phyloP scores from a whole-genome alignment of 2,888 invertebrate species.

The Malacosoma neustria region DNA sequence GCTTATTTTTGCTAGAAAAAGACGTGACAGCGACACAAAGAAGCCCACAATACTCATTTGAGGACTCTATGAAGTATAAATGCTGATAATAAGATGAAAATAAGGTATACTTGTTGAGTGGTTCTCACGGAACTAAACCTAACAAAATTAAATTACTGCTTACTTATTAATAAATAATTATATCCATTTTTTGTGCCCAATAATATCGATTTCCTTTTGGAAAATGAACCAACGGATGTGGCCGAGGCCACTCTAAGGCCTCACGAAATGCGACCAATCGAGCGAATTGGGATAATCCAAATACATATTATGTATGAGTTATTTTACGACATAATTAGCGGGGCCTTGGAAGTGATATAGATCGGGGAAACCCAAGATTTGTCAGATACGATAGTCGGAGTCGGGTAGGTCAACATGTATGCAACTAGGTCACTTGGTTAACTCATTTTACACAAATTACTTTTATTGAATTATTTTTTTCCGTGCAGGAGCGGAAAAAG shows the following conservation, averaged over 20 bases:
- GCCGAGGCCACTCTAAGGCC: slow-evolving; percentile 40
- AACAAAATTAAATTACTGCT: not conserved
- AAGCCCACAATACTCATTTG: too few species aligned
- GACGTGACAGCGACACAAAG: too few species aligned
- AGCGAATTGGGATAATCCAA: not conserved
- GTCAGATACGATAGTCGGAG: not conserved
- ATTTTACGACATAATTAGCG: not conserved
- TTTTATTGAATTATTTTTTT: too few species aligned
- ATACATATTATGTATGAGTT: not conserved
- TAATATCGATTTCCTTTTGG: slow-evolving; percentile 38
- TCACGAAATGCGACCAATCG: slow-evolving; percentile 4
- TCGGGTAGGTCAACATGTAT: not conserved
- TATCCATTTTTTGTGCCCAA: slow-evolving; percentile 26
- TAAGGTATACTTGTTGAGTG: too few species aligned
- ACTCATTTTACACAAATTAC: too few species aligned
- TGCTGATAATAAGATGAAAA: too few species aligned
- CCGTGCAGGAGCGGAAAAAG: too few species aligned
- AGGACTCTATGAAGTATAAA: too few species aligned
- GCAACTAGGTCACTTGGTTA: not conserved
- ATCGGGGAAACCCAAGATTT: not conserved
- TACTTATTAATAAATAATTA: not conserved
- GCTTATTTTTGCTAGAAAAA: too few species aligned
- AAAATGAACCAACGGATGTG: slow-evolving; percentile 42
- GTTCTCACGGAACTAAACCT: not conserved
- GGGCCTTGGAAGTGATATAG: not conserved